Evolutionary conservation across 2,888 invertebrate species (phyloP), one percentile per base, ranked within the genome.

Genomic region (Oscheius myriophilus): DNA sequence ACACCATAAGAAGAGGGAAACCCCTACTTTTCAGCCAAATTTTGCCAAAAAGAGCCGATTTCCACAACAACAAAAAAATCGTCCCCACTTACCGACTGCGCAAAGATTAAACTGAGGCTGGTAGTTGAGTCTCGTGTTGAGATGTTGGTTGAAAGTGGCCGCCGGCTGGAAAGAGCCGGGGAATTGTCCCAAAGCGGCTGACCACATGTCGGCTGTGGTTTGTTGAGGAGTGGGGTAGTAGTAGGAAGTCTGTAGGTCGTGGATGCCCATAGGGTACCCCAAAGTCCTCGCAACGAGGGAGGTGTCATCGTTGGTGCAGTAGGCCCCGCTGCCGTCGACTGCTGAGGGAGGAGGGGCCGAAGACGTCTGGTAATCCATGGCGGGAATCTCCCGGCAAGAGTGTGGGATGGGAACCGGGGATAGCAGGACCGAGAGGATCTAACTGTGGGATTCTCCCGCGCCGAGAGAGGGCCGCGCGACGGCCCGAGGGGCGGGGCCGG

Each of bases 291-390:
- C 61, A 21, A 61, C 67, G n/a, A 26, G 43, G 7, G 67, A 39
- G n/a, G 59, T 61, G 41, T 51, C 61, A 7, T 67, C 67, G n/a
- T 25, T n/a, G 1, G 53, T n/a, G 49, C 66, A 66, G 63, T 63
- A 63, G n/a, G 61, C 33, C 21, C 49, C 49, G 57, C 26, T n/a
- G 21, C 18, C 11, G 25, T 21, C 53, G 46, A 58, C 46, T 16
- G 55, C 55, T 42, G 58, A 43, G 43, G 67, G 67, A 61, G 67
- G 67, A 67, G 67, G 67, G 52, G 67, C 67, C 67, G 67, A 52
- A 59, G 67, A 61, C 67, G 67, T 67, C 45, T 59, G 67, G 61
- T 67, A 67, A 67, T 67, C 67, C 67, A 67, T 67, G 67, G 67
- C 67, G 67, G 67, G 67, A 67, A 67, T 67, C 67, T 67, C 61